Percentiles rank a stretch among this genome's conserved stretches.
Conservation (phyloP, 2,113 vertebrate genomes). For the Pachycephala philippinensis region DNA sequence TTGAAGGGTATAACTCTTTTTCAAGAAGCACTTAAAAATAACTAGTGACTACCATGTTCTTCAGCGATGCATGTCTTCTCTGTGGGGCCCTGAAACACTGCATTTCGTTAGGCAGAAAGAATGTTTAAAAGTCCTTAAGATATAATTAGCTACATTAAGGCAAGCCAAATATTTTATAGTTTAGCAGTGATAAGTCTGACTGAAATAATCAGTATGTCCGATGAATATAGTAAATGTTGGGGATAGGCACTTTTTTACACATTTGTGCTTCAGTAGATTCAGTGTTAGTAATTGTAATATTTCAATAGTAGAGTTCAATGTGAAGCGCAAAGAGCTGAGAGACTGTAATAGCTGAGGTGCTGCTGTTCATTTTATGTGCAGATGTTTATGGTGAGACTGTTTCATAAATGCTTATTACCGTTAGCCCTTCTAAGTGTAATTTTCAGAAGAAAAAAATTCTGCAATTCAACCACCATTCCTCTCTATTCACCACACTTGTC, state of each 20-base stretch:
- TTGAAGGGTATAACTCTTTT: constrained; percentile 58
- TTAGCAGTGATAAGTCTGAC: constrained; percentile 32
- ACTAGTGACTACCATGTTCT: constrained; percentile 39
- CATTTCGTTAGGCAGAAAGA: constrained; percentile 40
- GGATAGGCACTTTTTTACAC: constrained; percentile 42
- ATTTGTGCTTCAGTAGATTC: constrained; percentile 63
- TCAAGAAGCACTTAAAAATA: constrained; percentile 71
- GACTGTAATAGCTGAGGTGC: constrained; percentile 77
- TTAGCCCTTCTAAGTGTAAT: constrained; percentile 96
- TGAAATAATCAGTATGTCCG: constrained; percentile 46
- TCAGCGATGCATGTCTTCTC: not conserved
- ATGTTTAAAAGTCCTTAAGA: constrained; percentile 37
- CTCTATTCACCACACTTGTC: constrained; percentile 99
- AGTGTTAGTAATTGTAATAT: constrained; percentile 71
- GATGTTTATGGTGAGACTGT: constrained; percentile 93
- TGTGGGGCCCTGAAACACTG: not conserved
- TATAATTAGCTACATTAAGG: constrained; percentile 55
- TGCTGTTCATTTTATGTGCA: constrained; percentile 85
- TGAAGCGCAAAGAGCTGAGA: constrained; percentile 77
- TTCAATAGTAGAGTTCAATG: constrained; percentile 74
- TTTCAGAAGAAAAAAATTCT: constrained; percentile 85
- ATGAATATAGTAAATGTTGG: constrained; percentile 49
- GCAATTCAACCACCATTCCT: constrained; percentile 99
- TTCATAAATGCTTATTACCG: constrained; percentile 99
- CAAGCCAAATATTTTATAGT: constrained; percentile 61